Evolutionary conservation across 2,888 invertebrate genomes (phyloP).

Genomic region (Incurvaria masculella): DNA sequence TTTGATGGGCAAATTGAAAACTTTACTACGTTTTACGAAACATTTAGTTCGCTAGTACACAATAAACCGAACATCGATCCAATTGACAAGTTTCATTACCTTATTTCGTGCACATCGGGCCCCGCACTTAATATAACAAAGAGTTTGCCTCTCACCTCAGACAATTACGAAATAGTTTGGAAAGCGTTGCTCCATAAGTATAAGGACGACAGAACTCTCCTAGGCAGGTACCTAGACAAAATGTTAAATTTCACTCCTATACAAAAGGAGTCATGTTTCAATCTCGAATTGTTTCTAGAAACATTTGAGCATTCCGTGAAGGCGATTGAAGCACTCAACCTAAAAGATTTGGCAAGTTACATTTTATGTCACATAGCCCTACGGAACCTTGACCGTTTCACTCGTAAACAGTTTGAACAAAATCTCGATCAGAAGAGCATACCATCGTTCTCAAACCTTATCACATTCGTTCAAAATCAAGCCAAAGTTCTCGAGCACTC

Average conservation of each 20-base stretch:
- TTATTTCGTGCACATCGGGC: background rate
- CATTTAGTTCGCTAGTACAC: slow-evolving; percentile 12
- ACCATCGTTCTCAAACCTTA: background rate
- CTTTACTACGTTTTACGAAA: slow-evolving; percentile 12
- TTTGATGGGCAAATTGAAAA: background rate
- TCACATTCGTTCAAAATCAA: background rate
- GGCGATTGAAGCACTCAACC: slow-evolving; percentile 9
- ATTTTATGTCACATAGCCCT: slow-evolving; percentile 10
- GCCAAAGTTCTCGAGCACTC: background rate
- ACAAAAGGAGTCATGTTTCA: background rate
- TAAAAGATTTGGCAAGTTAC: slow-evolving; percentile 6
- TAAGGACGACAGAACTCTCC: slow-evolving; percentile 11
- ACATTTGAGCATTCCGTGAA: slow-evolving; percentile 11
- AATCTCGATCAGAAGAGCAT: background rate
- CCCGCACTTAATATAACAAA: background rate
- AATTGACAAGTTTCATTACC: slow-evolving; percentile 11
- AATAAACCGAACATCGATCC: slow-evolving; percentile 8
- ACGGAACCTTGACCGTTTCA: background rate
- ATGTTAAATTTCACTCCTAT: background rate
- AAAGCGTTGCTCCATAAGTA: slow-evolving; percentile 12
- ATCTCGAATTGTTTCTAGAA: slow-evolving; percentile 6
- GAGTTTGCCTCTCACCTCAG: background rate
- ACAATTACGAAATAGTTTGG: slow-evolving; percentile 13
- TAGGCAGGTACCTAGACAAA: slow-evolving; percentile 10
- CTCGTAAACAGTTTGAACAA: background rate